Conservation (phyloP, 2,888 invertebrate genomes). For the Acanthacorydalis orientalis region DNA sequence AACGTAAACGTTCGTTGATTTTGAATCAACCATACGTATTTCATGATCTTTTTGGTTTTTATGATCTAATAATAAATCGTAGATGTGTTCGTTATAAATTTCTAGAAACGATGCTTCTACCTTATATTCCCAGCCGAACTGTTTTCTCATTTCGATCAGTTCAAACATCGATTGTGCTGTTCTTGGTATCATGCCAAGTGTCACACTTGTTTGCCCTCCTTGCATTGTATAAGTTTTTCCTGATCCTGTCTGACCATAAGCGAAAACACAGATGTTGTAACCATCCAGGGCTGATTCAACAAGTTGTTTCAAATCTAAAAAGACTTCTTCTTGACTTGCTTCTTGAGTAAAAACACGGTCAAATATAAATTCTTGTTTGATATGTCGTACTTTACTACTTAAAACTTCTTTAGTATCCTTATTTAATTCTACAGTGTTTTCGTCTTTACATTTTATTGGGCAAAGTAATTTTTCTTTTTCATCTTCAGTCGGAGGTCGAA, state of each 20-base stretch:
- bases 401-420: constrained; percentile 19
- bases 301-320: constrained; percentile 67
- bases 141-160: constrained; percentile 47
- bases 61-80: constrained; percentile 33
- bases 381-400: constrained; percentile 27
- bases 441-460: constrained; percentile 37
- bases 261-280: constrained; percentile 81
- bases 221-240: constrained; percentile 88
- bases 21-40: constrained; percentile 33
- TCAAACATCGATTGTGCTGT: constrained; percentile 65
- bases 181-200: constrained; percentile 42
- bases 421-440: constrained; percentile 39
- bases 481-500: constrained; percentile 46
- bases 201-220: constrained; percentile 26
- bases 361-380: constrained; percentile 52
- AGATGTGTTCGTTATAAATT: constrained; percentile 52
- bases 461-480: constrained; percentile 38
- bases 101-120: constrained; percentile 47
- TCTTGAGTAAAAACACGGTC: constrained; percentile 69
- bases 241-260: constrained; percentile 82
- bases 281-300: constrained; percentile 80
- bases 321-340: constrained; percentile 57
- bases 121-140: constrained; percentile 57
- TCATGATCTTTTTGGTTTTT: constrained; percentile 31
- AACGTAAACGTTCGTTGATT: constrained; percentile 35